phyloP scores from a whole-genome alignment of 2,113 vertebrate species.

The Oenanthe oenanthe region DNA sequence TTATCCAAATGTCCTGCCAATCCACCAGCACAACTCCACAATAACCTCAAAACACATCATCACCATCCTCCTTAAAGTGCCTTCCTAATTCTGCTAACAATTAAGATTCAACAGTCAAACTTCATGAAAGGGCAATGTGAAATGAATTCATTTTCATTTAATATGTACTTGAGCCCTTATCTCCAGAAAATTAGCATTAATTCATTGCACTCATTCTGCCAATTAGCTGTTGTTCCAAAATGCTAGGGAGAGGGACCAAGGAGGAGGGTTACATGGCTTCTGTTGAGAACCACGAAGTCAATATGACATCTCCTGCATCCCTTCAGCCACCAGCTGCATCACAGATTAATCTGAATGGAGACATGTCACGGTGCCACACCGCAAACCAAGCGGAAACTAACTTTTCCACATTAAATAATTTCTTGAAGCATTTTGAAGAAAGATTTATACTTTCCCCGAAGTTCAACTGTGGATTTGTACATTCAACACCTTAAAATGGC shows the following conservation, averaged over 20 bases:
- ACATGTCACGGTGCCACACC: background rate
- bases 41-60: background rate
- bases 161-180: background rate
- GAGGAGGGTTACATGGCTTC: background rate
- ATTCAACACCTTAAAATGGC: slow-evolving; percentile 28
- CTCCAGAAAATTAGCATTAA: slow-evolving; percentile 15
- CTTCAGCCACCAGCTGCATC: background rate
- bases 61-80: background rate
- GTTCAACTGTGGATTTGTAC: slow-evolving; percentile 33
- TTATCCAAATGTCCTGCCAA: background rate
- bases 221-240: background rate
- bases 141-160: background rate
- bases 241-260: background rate
- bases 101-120: background rate
- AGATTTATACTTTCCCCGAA: background rate
- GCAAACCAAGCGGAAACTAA: slow-evolving; percentile 11
- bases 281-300: background rate
- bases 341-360: background rate
- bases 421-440: background rate
- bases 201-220: background rate
- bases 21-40: background rate
- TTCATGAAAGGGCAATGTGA: background rate
- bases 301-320: background rate
- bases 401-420: slow-evolving; percentile 9
- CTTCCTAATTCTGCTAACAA: background rate